Percentiles rank a stretch among this genome's conserved stretches.
These are phyloP conservation scores for Podarcis siculus DNA, from an alignment of 2,797 vertebrate genomes.

Conservation along the genomic window DNA sequence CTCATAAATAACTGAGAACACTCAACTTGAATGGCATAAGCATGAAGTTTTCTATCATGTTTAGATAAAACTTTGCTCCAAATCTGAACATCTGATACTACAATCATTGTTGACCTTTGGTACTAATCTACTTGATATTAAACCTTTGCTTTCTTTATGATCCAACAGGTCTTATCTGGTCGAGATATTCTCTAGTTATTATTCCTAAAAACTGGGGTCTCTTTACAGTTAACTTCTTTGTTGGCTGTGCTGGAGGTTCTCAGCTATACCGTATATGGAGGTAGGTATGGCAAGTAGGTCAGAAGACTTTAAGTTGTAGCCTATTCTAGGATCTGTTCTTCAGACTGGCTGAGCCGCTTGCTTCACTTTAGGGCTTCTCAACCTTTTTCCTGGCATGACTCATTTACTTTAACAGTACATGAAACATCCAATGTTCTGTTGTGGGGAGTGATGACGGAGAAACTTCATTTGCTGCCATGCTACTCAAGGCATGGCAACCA, in stretches of 20 bases:
- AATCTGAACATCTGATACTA: neutral
- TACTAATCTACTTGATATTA: conserved; percentile 5
- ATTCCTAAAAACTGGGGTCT: conserved; percentile 98
- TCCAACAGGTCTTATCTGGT: conserved; percentile 93
- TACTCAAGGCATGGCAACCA: neutral
- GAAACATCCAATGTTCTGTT: neutral
- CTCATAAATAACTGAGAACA: neutral
- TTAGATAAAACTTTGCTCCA: neutral
- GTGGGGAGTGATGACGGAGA: too few species aligned
- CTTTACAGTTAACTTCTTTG: conserved; percentile 96
- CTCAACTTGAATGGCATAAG: neutral
- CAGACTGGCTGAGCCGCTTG: neutral
- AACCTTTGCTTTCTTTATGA: conserved; percentile 41
- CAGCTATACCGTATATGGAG: conserved; percentile 96
- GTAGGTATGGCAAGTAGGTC: conserved; percentile 72
- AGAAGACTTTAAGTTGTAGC: neutral
- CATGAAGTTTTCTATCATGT: neutral
- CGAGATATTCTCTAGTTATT: conserved; percentile 97
- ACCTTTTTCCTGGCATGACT: neutral
- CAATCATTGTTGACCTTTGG: neutral
- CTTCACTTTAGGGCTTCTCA: neutral
- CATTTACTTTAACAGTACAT: neutral
- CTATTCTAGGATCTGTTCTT: neutral
- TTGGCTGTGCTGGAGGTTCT: conserved; percentile 88
- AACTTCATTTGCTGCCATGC: too few species aligned